Evolutionary conservation across 2,888 invertebrate species (phyloP).

Genomic region (Drosophila mercatorum): DNA sequence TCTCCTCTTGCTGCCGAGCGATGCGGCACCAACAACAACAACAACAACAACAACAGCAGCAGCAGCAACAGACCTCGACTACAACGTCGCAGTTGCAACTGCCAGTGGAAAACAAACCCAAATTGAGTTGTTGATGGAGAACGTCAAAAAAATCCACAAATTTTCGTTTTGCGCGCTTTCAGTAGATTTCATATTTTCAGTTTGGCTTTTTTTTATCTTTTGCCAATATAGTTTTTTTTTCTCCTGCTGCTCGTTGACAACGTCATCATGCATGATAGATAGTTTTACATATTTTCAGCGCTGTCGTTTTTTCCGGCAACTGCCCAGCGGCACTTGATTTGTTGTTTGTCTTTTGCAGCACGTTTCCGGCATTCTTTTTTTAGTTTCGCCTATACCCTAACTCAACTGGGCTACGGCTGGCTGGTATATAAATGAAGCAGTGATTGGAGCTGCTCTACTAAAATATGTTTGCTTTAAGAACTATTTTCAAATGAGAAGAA

Average conservation of each 20-base stretch:
- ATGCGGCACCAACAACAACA: constrained; percentile 22
- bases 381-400: constrained; percentile 51
- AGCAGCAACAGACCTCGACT: constrained; percentile 8
- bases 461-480: neutral
- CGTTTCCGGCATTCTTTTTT: constrained; percentile 68
- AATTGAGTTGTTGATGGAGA: constrained; percentile 71
- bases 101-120: constrained; percentile 45
- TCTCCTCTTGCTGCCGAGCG: constrained; percentile 35
- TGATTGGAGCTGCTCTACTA: neutral
- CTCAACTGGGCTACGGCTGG: neutral
- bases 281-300: constrained; percentile 75
- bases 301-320: constrained; percentile 59
- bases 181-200: constrained; percentile 33
- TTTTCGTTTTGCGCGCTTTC: constrained; percentile 36
- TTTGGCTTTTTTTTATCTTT: constrained; percentile 11
- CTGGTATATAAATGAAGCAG: neutral
- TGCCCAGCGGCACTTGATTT: constrained; percentile 76
- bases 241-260: constrained; percentile 56
- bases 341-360: constrained; percentile 77
- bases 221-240: constrained; percentile 14
- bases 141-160: constrained; percentile 67
- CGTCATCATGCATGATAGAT: constrained; percentile 77
- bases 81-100: constrained; percentile 21
- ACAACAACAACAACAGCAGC: constrained; percentile 18
- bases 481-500: neutral